These are phyloP conservation scores for Takifugu ocellatus DNA, from an alignment of 2,797 vertebrate genomes.

Conservation along the genomic window DNA sequence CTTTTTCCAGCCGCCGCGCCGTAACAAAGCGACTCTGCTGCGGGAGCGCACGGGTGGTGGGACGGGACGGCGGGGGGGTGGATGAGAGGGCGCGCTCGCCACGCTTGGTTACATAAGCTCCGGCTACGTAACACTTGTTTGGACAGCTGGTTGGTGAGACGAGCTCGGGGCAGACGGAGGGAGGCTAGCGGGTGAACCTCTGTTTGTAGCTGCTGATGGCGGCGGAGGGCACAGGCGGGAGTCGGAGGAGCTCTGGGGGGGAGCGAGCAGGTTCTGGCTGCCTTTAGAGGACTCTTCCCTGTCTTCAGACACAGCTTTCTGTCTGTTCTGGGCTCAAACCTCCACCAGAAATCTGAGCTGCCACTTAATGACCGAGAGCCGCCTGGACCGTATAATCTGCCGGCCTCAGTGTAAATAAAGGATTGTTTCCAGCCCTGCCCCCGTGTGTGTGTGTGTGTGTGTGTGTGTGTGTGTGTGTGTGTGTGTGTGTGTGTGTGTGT, in stretches of 20 bases:
- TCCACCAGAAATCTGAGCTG: conserved; percentile 4
- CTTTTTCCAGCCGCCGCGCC: conserved; percentile 22
- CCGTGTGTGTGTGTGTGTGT: background rate
- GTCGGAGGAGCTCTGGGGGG: too few species aligned
- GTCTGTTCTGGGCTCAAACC: background rate
- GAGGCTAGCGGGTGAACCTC: background rate
- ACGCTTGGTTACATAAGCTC: conserved; percentile 68
- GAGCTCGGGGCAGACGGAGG: conserved; percentile 37
- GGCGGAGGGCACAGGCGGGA: background rate
- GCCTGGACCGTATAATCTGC: conserved; percentile 23
- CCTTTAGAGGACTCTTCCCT: too few species aligned
- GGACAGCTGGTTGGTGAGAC: conserved; percentile 70
- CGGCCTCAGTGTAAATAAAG: conserved; percentile 29
- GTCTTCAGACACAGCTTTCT: too few species aligned
- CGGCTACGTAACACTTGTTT: conserved; percentile 67
- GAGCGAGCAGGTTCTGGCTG: too few species aligned
- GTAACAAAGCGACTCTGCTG: conserved; percentile 18
- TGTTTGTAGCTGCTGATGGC: too few species aligned
- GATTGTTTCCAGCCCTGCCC: conserved; percentile 4
- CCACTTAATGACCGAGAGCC: conserved; percentile 33
- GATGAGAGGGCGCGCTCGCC: conserved; percentile 49
- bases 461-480: background rate
- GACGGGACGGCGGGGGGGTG: conserved; percentile 21
- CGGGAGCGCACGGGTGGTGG: conserved; percentile 14
- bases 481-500: background rate